These are phyloP conservation scores for Diaperis boleti DNA, from an alignment of 2,888 invertebrate genomes.

Conservation along the genomic window DNA sequence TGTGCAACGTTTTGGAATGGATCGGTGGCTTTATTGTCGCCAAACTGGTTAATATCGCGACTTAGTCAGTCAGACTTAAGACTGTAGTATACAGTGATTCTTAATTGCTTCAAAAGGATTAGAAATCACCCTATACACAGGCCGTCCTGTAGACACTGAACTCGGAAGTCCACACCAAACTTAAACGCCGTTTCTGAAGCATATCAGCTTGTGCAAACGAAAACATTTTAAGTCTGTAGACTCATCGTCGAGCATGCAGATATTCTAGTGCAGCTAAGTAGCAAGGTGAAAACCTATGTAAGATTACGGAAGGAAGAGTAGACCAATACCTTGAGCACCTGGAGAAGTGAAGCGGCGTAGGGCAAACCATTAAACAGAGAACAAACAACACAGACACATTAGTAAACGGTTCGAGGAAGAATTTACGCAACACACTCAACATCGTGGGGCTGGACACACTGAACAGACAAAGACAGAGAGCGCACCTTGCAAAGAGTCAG, in stretches of 20 bases:
- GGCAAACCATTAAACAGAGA: constrained; percentile 66
- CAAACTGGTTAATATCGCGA: too few relatives aligned
- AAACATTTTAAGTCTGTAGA: neutral
- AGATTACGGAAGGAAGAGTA: constrained; percentile 47
- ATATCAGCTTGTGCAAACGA: too few relatives aligned
- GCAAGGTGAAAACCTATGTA: constrained; percentile 22
- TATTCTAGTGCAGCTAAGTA: constrained; percentile 17
- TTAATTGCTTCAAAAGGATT: too few relatives aligned
- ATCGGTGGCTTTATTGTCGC: too few relatives aligned
- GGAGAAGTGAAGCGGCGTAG: constrained; percentile 65
- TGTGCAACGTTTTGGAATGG: neutral
- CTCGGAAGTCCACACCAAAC: too few relatives aligned
- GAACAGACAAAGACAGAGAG: constrained; percentile 2
- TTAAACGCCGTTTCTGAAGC: too few relatives aligned
- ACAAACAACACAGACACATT: constrained; percentile 67
- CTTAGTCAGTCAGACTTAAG: too few relatives aligned
- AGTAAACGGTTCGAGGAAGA: constrained; percentile 56
- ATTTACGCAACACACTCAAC: constrained; percentile 46
- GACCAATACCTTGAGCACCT: constrained; percentile 69
- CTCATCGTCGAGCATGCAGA: too few relatives aligned
- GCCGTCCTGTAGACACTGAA: too few relatives aligned
- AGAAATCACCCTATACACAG: too few relatives aligned
- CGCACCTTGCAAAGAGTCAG: neutral
- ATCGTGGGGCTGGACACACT: constrained; percentile 31
- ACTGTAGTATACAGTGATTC: too few relatives aligned